Conservation (phyloP, 2,113 vertebrate genomes). For the Thomomys bottae region DNA sequence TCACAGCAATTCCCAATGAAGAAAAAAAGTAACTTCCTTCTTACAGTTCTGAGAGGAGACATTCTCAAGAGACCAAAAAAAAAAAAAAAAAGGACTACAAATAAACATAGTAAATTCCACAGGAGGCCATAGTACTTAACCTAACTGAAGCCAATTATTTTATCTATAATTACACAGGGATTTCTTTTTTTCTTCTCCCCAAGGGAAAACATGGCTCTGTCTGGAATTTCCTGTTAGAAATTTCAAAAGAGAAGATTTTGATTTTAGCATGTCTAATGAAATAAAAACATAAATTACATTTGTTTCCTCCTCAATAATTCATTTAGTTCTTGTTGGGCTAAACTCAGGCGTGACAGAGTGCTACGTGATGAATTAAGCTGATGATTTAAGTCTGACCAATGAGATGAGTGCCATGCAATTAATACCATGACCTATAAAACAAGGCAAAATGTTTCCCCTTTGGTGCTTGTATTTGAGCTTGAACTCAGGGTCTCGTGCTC, state of each 20-base stretch:
- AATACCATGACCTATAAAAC: not conserved
- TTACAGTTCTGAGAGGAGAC: not conserved
- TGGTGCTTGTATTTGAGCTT: no score
- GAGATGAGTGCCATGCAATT: not conserved
- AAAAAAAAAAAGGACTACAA: constrained; percentile 12
- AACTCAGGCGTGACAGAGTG: not conserved
- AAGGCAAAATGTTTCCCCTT: not conserved
- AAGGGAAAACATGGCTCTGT: constrained; percentile 26
- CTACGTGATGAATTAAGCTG: constrained; percentile 5
- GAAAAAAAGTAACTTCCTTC: not conserved
- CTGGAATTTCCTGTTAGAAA: constrained; percentile 69
- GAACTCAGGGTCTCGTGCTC: no score
- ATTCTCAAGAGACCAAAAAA: not conserved
- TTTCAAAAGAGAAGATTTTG: constrained; percentile 29
- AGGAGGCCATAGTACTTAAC: constrained; percentile 51
- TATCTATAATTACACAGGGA: constrained; percentile 48
- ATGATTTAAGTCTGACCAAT: not conserved
- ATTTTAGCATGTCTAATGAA: not conserved
- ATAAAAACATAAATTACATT: constrained; percentile 29
- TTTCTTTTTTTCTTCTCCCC: constrained; percentile 8
- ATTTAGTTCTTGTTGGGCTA: constrained; percentile 17
- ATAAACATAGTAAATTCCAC: constrained; percentile 52
- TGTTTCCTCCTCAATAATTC: not conserved
- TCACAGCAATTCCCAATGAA: not conserved
- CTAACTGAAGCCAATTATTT: constrained; percentile 61